phyloP scores from a whole-genome alignment of 2,888 invertebrate species.

The Erpobdella octoculata region DNA sequence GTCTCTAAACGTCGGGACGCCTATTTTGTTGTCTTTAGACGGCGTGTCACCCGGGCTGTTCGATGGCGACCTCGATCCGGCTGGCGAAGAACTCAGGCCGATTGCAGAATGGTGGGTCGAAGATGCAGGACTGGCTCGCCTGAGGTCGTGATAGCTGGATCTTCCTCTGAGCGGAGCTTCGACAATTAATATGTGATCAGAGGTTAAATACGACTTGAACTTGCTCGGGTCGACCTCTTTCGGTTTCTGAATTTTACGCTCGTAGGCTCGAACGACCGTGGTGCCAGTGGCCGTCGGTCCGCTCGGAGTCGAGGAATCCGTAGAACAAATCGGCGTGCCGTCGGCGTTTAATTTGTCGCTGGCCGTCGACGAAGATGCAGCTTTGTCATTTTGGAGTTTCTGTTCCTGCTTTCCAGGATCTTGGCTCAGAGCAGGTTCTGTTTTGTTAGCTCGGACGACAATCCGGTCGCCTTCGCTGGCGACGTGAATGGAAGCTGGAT shows the following conservation, averaged over 20 bases:
- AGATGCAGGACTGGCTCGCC: conserved; percentile 34
- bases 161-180: conserved; percentile 34
- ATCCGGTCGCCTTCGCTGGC: conserved; percentile 35
- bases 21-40: conserved; percentile 29
- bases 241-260: conserved; percentile 37
- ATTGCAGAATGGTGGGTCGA: conserved; percentile 32
- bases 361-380: background rate
- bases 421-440: conserved; percentile 14
- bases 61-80: conserved; percentile 36
- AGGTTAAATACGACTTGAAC: conserved; percentile 35
- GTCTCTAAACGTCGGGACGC: conserved; percentile 32
- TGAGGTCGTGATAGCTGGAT: conserved; percentile 24
- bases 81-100: conserved; percentile 33
- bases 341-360: background rate
- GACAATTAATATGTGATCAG: conserved; percentile 36
- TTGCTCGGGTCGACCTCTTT: conserved; percentile 36
- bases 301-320: background rate
- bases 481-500: conserved; percentile 32
- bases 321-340: background rate
- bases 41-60: conserved; percentile 34
- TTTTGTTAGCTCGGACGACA: conserved; percentile 33
- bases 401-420: background rate
- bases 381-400: background rate
- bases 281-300: background rate
- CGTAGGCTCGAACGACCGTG: conserved; percentile 28